Evolutionary conservation across 2,888 invertebrate genomes (phyloP).

Genomic region (Sussaba pulchella): DNA sequence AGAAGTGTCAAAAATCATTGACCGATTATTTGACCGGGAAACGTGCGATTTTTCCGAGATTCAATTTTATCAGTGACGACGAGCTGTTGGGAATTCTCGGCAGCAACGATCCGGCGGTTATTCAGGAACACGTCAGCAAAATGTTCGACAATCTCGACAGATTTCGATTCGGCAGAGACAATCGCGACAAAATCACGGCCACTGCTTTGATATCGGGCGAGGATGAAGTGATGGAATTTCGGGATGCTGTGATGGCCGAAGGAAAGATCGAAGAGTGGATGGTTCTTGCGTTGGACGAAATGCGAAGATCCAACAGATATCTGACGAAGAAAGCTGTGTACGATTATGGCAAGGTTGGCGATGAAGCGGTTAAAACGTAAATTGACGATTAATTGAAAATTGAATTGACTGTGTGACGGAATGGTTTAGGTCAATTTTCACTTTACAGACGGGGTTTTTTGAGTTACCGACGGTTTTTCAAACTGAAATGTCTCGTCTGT

Average conservation of each 20-base stretch:
- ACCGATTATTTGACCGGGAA: slow-evolving; percentile 96
- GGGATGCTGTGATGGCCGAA: slow-evolving; percentile 89
- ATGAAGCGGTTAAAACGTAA: too few species aligned
- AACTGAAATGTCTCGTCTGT: too few species aligned
- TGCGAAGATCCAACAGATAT: slow-evolving; percentile 93
- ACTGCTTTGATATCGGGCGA: slow-evolving; percentile 95
- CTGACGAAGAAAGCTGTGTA: slow-evolving; percentile 95
- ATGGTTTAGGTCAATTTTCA: too few species aligned
- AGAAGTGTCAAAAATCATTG: slow-evolving; percentile 95
- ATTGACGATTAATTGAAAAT: too few species aligned
- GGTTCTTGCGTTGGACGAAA: slow-evolving; percentile 93
- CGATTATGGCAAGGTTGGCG: slow-evolving; percentile 92
- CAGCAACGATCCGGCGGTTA: slow-evolving; percentile 92
- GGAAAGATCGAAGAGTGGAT: slow-evolving; percentile 97
- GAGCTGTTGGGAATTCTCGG: slow-evolving; percentile 95
- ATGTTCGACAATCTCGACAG: slow-evolving; percentile 97
- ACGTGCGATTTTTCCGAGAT: slow-evolving; percentile 94
- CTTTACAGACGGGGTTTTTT: too few species aligned
- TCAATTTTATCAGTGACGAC: slow-evolving; percentile 97
- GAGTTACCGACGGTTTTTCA: too few species aligned
- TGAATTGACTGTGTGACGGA: too few species aligned
- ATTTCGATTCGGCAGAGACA: slow-evolving; percentile 88
- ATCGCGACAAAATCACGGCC: slow-evolving; percentile 88
- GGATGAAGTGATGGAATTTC: slow-evolving; percentile 94
- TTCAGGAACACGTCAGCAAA: slow-evolving; percentile 97